A percentile compares a stretch with the other conserved stretches of the same genome.
Evolutionary conservation across 2,888 invertebrate species (phyloP).

Genomic region (Fragum sueziense): DNA sequence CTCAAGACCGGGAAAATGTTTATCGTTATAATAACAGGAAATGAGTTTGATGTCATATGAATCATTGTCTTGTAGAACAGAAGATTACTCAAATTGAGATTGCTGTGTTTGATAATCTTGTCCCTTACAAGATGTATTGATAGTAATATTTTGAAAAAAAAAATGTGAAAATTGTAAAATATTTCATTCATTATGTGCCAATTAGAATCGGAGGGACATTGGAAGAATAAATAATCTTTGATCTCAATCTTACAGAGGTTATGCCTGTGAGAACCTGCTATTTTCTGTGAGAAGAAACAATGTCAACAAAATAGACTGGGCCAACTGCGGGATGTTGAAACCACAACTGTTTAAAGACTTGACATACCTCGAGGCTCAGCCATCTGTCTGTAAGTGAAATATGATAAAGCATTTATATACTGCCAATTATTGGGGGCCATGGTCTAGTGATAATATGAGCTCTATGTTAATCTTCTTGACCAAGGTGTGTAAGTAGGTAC

Average conservation of each 20-base stretch:
- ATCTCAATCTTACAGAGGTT: background rate
- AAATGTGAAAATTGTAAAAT: background rate
- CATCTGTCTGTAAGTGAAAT: constrained; percentile 5
- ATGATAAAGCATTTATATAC: too few species aligned
- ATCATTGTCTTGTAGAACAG: too few species aligned
- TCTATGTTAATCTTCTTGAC: too few species aligned
- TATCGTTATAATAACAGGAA: too few species aligned
- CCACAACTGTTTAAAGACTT: constrained; percentile 14
- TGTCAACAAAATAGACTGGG: constrained; percentile 1
- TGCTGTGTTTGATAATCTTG: too few species aligned
- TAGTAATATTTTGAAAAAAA: background rate
- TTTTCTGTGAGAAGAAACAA: background rate
- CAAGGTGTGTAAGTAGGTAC: too few species aligned
- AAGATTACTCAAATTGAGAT: too few species aligned
- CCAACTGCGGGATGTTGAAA: background rate
- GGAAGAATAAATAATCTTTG: background rate
- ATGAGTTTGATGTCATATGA: too few species aligned
- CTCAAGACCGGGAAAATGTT: too few species aligned
- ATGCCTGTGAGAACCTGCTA: background rate
- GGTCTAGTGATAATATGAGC: too few species aligned
- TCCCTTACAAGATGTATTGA: too few species aligned
- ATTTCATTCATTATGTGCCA: background rate
- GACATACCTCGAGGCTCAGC: background rate
- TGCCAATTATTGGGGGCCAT: too few species aligned
- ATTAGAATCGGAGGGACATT: background rate